Evolutionary conservation across 2,113 vertebrate genomes (phyloP), one percentile per base, ranked within the genome.

Genomic region (Leucopternis melanops): DNA sequence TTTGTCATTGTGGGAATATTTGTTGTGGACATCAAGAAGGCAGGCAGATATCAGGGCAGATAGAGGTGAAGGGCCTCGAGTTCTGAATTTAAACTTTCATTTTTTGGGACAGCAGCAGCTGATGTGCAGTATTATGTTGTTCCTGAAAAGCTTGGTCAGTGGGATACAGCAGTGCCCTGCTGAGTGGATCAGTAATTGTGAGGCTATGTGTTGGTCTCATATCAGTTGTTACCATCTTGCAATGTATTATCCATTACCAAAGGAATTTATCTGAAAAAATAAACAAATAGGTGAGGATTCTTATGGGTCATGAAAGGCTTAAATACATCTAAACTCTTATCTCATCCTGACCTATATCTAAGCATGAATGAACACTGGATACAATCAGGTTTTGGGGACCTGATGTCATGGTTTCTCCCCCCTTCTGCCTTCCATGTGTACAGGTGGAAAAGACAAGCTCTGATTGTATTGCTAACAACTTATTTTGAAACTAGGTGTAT

Each of bases 361-460:
- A 73, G 25, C 12, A 27, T 50, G 54, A 52, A 38, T 61, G 18
- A 80, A 20, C 11, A 13, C 11, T 62, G 21, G 27, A 55, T 34
- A 5, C 21, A 44, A 22, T 15, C 14, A 18, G 18, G 29, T 52
- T 80, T 90, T 61, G 9, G 36, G 66, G 22, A 42, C 22, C 10
- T 71, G 42, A 9, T 52, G 10, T 5, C 8, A n/a, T 0, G 4
- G 6, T 6, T 91, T 57, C 27, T 54, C 49, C 49, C 7, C 6
- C 2, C 2, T 10, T 2, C 3, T 2, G 3, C 15, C 23, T 23
- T 20, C 26, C 3, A 0, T 12, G 4, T 27, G 13, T 62, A 10
- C 45, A 49, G 20, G 10, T 73, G 29, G 40, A 70, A 75, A 69
- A 57, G 10, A n/a, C 23, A 65, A 54, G 22, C 3, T 47, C 32